phyloP scores from a whole-genome alignment of 2,888 invertebrate genomes.

The Noctua janthina region DNA sequence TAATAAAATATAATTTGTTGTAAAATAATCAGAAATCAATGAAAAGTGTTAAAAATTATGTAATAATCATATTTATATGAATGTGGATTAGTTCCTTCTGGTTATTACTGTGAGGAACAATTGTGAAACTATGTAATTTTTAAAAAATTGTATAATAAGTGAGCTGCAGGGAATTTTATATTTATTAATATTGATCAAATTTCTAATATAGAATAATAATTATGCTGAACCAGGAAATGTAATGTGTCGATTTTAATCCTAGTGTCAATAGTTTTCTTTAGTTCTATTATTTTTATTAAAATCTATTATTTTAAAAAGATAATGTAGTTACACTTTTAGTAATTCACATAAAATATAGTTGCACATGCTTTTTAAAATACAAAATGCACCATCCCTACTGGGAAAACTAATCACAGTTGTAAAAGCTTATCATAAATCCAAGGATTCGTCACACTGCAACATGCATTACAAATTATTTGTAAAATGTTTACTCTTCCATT shows the following conservation, averaged over 20 bases:
- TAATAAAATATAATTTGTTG: neutral
- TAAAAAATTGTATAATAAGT: neutral
- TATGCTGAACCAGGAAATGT: neutral
- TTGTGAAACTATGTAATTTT: neutral
- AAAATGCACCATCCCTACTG: conserved; percentile 40
- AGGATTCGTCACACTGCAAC: conserved; percentile 46
- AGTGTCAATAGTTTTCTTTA: neutral
- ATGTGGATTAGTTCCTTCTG: neutral
- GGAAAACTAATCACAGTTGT: conserved; percentile 21
- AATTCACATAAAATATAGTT: neutral
- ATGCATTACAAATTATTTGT: conserved; percentile 52
- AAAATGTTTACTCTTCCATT: conserved; percentile 56
- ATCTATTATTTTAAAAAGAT: no score
- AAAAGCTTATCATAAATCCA: conserved; percentile 39
- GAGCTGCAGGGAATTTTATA: neutral
- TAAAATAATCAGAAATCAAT: conserved; percentile 20
- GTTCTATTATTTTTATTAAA: neutral
- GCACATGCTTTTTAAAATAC: neutral
- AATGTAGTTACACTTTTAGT: neutral
- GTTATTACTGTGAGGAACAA: conserved; percentile 9
- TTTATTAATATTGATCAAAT: neutral
- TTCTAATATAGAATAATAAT: conserved; percentile 11
- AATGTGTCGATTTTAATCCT: neutral
- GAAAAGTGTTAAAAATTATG: conserved; percentile 32
- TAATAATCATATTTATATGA: conserved; percentile 40